Percentiles rank a stretch among this genome's conserved stretches.
Conservation (phyloP, 2,113 vertebrate species). For the Notarius lentiginosus region DNA sequence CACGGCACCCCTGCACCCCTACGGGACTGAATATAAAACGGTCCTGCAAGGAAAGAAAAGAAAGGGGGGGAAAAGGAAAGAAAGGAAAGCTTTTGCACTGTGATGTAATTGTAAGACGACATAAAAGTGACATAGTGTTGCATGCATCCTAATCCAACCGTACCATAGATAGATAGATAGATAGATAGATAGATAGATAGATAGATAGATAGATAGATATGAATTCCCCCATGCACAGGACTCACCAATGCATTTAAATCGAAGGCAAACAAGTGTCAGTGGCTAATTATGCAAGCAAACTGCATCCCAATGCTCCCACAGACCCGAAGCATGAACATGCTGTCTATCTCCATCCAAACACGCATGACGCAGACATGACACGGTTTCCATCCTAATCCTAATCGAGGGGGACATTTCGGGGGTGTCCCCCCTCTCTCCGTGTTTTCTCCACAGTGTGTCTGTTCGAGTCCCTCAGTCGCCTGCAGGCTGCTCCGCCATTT, state of each 20-base stretch:
- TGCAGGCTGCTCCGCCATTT: conserved; percentile 7
- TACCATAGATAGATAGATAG: no score
- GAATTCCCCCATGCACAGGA: neutral
- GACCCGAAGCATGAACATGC: neutral
- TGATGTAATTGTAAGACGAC: neutral
- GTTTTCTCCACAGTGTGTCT: neutral
- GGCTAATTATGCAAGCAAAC: conserved; percentile 7
- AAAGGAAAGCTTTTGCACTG: neutral
- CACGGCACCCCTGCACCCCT: neutral
- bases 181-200: no score
- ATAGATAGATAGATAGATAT: no score
- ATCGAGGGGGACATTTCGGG: neutral
- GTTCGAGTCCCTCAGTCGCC: neutral
- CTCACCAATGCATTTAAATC: neutral
- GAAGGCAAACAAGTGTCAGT: conserved; percentile 35
- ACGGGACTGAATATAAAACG: conserved; percentile 9
- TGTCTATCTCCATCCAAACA: neutral
- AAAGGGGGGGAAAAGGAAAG: no score
- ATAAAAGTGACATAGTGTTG: neutral
- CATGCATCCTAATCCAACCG: neutral
- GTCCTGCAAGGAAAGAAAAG: neutral
- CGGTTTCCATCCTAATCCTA: neutral
- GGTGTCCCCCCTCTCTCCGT: no score
- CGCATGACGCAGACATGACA: neutral
- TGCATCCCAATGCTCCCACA: neutral